Conservation (phyloP, 2,113 vertebrate species). For the Gambusia affinis region DNA sequence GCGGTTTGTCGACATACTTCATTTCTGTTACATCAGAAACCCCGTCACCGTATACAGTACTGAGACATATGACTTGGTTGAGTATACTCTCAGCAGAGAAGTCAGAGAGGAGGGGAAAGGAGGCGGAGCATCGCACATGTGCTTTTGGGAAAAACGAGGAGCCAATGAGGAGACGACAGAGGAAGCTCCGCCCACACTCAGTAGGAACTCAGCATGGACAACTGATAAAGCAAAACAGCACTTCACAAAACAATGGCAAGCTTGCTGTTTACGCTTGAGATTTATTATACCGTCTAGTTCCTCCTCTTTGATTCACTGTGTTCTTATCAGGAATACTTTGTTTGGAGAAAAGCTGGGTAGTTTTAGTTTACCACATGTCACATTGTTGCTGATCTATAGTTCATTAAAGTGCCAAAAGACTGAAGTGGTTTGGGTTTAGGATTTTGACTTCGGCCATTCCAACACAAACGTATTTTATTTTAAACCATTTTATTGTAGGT, state of each 20-base stretch:
- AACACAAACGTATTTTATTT: neutral
- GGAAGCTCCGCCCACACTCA: neutral
- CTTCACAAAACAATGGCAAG: neutral
- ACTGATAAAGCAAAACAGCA: neutral
- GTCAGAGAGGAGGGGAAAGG: conserved; percentile 41
- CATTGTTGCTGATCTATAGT: neutral
- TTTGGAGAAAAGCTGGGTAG: conserved; percentile 10
- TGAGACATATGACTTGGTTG: conserved; percentile 22
- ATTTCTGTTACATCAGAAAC: neutral
- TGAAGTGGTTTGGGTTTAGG: conserved; percentile 9
- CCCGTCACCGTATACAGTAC: conserved; percentile 2
- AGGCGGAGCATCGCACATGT: conserved; percentile 55
- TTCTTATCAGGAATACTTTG: conserved; percentile 2
- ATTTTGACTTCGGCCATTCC: conserved; percentile 37
- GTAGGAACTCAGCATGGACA: conserved; percentile 3
- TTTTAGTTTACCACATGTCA: neutral
- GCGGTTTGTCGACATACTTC: neutral
- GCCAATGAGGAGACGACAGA: conserved; percentile 39
- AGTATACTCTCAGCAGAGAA: conserved; percentile 26
- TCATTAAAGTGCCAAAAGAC: too few species aligned
- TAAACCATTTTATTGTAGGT: too few species aligned
- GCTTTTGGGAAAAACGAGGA: conserved; percentile 38
- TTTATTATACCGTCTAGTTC: neutral
- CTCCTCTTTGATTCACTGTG: neutral
- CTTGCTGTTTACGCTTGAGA: neutral